Base-by-base conservation (phyloP, 2,797 vertebrate genomes). In the Galaxias olidus region DNA sequence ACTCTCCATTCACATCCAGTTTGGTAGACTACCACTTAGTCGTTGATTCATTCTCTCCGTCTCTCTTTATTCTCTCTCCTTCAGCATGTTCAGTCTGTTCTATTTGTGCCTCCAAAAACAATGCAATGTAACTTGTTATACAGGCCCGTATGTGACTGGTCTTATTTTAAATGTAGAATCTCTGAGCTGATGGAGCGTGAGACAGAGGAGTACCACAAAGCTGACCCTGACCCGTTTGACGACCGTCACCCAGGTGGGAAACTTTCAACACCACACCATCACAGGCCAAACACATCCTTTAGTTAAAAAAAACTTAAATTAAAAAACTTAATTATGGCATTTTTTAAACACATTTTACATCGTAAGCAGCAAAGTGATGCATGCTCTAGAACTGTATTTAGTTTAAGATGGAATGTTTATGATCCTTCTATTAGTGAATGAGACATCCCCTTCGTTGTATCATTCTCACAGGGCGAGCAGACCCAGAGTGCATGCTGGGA, bases 201-300 rank as follows among this genome's bases (percentile, higher is more conserved):
- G 80, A 98, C 95, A 0, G 94, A 93, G 71, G 94, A 96, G 58
- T 98, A 98, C 69, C 92, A 96, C 79, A 97, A 96, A 78, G 93
- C 94, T 1, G 97, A 98, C 76, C 97, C 97, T 0, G 97, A 98
- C 77, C 97, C 96, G 0, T 98, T 99, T 86, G 96, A 99, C 83
- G 97, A 99, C 81, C 91, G 96, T 5, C 97, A 99, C 69, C 97
- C 97, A 80, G 97, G 96, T 98, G 53, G 30, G 44, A n/a, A 55
- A 11, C 18, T 19, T 19, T 11, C 7, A 13, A 4, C 19, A 13
- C 12, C 53, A 40, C 19, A 14, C 10, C 30, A 30, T 55, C 14
- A 14, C 4, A 41, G 13, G 8, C 10, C 4, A 13, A 41, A 13
- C 12, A 17, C 10, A 17, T 9, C 14, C 6, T 57, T 10, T n/a